These are phyloP conservation scores for Leuciscus waleckii DNA, from an alignment of 2,797 vertebrate genomes.

Conservation along the genomic window DNA sequence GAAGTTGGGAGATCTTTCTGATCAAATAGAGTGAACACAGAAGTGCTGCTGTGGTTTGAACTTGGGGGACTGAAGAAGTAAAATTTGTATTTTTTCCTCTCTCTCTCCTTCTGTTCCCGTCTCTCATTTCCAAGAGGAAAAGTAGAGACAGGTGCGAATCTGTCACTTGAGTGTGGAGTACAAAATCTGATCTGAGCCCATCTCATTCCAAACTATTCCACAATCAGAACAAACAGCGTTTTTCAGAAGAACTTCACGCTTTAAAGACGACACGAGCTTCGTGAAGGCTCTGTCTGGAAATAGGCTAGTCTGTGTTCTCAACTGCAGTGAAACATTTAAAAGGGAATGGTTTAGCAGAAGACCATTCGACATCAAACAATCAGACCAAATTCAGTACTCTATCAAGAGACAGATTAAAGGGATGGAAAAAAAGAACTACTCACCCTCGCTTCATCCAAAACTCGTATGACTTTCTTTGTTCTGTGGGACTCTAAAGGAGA, in stretches of 20 bases:
- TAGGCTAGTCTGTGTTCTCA: conserved; percentile 47
- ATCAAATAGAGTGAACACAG: conserved; percentile 47
- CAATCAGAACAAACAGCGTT: conserved; percentile 53
- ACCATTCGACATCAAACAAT: conserved; percentile 25
- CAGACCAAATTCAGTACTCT: conserved; percentile 11
- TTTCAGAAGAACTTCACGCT: conserved; percentile 51
- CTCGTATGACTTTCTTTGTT: neutral
- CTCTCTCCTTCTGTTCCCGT: neutral
- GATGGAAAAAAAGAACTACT: neutral
- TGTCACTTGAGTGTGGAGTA: conserved; percentile 33
- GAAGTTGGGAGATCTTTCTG: conserved; percentile 49
- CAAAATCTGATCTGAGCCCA: conserved; percentile 52
- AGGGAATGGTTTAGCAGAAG: conserved; percentile 35
- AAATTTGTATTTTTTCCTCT: neutral
- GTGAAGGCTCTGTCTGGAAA: conserved; percentile 36
- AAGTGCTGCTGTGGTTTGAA: conserved; percentile 23
- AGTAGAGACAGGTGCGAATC: conserved; percentile 43
- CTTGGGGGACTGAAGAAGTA: conserved; percentile 32
- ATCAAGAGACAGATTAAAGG: conserved; percentile 30
- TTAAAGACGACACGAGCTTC: conserved; percentile 26
- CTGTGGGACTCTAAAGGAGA: neutral
- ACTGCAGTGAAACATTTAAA: conserved; percentile 36
- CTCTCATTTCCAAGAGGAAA: conserved; percentile 11
- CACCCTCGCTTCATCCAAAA: neutral
- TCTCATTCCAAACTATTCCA: conserved; percentile 47